A percentile compares a stretch with the other conserved stretches of the same genome.
phyloP scores from a whole-genome alignment of 2,797 vertebrate species.

The Strix occidentalis region DNA sequence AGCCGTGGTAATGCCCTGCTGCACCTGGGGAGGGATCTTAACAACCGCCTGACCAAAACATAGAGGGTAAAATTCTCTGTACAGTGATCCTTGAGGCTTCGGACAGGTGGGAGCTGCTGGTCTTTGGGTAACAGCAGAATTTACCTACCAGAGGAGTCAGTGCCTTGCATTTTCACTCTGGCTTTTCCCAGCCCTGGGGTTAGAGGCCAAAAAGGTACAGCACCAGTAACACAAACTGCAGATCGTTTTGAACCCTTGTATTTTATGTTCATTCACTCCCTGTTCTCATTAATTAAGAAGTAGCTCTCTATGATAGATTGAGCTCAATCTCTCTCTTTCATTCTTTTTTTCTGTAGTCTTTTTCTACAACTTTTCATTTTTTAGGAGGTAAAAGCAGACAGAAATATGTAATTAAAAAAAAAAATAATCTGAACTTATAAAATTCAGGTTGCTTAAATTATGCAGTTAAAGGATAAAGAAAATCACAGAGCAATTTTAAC shows the following conservation, averaged over 20 bases:
- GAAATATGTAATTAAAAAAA: constrained; percentile 53
- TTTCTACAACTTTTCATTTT: constrained; percentile 24
- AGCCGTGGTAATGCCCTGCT: rapidly evolving
- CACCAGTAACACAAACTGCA: neutral
- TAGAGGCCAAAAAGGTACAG: neutral
- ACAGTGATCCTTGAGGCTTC: neutral
- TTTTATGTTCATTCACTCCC: neutral
- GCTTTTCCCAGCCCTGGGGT: neutral
- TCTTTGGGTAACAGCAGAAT: neutral
- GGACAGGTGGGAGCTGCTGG: neutral
- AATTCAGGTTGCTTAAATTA: constrained; percentile 65
- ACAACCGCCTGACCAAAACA: neutral
- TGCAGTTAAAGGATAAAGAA: constrained; percentile 65
- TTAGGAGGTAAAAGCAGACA: constrained; percentile 38
- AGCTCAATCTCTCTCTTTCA: neutral
- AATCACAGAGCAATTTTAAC: constrained; percentile 72
- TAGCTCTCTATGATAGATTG: neutral
- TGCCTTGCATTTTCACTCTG: neutral
- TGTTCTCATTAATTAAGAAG: neutral
- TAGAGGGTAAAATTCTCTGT: neutral
- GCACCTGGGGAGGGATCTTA: neutral
- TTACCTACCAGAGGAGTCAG: neutral
- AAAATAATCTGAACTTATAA: constrained; percentile 47
- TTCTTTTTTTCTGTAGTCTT: neutral
- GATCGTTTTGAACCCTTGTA: rapidly evolving